Evolutionary conservation across 1,140 invertebrate species (phyloP).

Genomic region (Pseudachorutes palmiensis): DNA sequence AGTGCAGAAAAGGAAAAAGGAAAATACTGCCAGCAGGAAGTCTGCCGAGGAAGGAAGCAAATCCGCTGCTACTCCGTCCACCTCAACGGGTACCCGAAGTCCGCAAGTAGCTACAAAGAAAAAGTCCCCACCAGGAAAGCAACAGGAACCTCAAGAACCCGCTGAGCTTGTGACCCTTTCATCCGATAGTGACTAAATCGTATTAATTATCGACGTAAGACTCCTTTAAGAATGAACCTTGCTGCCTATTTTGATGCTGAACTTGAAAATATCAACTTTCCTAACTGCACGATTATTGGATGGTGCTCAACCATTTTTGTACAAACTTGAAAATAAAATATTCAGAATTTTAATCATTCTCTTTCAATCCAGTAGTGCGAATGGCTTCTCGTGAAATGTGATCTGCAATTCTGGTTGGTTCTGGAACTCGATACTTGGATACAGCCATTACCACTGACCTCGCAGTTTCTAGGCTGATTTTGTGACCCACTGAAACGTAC

Average conservation of each 20-base stretch:
- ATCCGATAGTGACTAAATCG: not conserved
- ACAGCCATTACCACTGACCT: constrained; percentile 42
- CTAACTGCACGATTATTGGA: too few species aligned
- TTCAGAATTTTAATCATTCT: too few species aligned
- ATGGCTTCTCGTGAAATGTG: constrained; percentile 35
- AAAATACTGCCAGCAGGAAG: not conserved
- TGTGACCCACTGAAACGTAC: constrained; percentile 47
- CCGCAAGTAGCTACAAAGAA: not conserved
- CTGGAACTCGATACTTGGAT: constrained; percentile 45
- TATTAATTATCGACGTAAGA: too few species aligned
- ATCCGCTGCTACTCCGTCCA: not conserved
- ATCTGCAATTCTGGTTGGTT: constrained; percentile 45
- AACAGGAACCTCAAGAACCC: not conserved
- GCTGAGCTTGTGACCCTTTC: not conserved
- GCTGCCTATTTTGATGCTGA: too few species aligned
- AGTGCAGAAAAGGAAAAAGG: not conserved
- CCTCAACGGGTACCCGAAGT: not conserved
- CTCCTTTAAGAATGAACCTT: too few species aligned
- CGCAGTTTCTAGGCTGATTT: constrained; percentile 44
- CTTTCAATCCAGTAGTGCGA: constrained; percentile 15
- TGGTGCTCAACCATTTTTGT: too few species aligned
- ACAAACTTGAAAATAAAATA: too few species aligned
- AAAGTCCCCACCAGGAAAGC: not conserved
- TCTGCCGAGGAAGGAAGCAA: not conserved
- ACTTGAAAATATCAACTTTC: too few species aligned